Conservation (phyloP, 2,797 vertebrate genomes). For the Arrhamphus sclerolepis region DNA sequence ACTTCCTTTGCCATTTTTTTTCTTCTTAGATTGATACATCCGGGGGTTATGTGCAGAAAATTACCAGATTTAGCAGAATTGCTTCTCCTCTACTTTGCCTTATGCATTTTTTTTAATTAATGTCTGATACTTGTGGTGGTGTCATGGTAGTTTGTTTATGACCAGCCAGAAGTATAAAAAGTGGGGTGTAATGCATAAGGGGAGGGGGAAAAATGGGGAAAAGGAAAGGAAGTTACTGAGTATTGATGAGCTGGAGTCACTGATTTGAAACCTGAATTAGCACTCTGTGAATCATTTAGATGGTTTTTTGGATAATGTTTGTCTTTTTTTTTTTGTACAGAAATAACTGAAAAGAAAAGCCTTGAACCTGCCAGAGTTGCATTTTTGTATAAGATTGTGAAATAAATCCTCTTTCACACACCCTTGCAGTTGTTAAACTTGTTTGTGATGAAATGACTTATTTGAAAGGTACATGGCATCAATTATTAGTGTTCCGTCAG, state of each 20-base stretch:
- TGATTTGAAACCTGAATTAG: constrained; percentile 14
- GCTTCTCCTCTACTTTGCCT: background rate
- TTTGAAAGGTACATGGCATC: too few relatives aligned
- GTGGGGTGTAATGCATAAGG: background rate
- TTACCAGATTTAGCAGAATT: background rate
- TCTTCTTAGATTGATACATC: background rate
- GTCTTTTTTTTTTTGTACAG: constrained; percentile 47
- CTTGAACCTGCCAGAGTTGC: constrained; percentile 44
- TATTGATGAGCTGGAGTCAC: constrained; percentile 4
- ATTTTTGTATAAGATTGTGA: constrained; percentile 72
- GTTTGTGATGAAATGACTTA: background rate
- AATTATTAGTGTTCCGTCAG: too few relatives aligned
- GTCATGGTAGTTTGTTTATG: background rate
- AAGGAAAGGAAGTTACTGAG: constrained; percentile 27
- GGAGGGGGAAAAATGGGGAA: background rate
- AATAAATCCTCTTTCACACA: constrained; percentile 76
- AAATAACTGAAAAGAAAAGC: constrained; percentile 30
- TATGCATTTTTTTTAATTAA: background rate
- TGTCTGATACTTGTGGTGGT: background rate
- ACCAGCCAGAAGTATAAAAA: background rate
- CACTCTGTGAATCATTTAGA: constrained; percentile 12
- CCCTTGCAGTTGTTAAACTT: background rate
- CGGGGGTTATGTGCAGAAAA: background rate
- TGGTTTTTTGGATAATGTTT: constrained; percentile 14
- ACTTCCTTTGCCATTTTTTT: constrained; percentile 20